A percentile compares a stretch with the other conserved stretches of the same genome.
These are phyloP conservation scores for Excalfactoria chinensis DNA, from an alignment of 2,113 vertebrate species.

Conservation along the genomic window DNA sequence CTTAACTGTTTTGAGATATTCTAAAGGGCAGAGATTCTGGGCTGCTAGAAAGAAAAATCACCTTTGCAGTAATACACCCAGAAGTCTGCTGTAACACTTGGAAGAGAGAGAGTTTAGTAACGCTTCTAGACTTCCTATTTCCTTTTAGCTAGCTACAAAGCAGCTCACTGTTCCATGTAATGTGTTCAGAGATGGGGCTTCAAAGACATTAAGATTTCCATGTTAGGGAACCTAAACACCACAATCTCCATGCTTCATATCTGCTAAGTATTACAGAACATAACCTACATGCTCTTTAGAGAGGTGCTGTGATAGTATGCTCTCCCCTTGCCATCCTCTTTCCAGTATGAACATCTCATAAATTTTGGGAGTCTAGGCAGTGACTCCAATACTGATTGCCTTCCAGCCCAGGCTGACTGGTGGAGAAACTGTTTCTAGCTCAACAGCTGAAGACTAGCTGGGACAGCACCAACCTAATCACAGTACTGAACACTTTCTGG, in stretches of 20 bases:
- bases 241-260: not conserved
- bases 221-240: not conserved
- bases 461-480: not conserved
- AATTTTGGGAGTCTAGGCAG: not conserved
- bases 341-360: not conserved
- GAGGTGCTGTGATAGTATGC: not conserved
- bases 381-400: not conserved
- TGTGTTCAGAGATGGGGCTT: not conserved
- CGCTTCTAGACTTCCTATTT: not conserved
- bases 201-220: not conserved
- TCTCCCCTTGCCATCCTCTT: not conserved
- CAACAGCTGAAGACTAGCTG: not conserved
- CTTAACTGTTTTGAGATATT: not conserved
- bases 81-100: not conserved
- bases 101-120: not conserved
- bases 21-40: not conserved
- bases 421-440: not conserved
- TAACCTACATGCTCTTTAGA: not conserved
- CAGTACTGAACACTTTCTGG: not conserved
- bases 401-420: not conserved
- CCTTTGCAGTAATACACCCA: not conserved
- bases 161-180: not conserved
- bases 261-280: not conserved
- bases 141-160: not conserved
- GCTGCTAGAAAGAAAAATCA: not conserved